Percentiles rank a stretch among this genome's conserved stretches.
Conservation (phyloP, 2,113 vertebrate genomes). For the Pseudopipra pipra region DNA sequence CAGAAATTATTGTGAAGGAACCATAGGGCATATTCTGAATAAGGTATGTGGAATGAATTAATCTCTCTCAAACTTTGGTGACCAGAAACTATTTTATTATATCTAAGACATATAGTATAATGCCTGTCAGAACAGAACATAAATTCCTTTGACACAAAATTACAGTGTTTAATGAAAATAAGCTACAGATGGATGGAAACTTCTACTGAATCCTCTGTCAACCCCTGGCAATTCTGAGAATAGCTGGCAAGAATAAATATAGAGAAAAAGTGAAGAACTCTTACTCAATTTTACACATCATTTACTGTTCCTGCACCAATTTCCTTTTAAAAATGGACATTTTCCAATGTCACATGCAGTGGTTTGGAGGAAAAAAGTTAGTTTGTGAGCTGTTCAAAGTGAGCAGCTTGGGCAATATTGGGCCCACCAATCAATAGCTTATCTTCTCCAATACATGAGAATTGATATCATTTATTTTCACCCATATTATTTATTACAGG, state of each 20-base stretch:
- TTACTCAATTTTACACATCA: constrained; percentile 63
- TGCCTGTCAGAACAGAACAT: constrained; percentile 30
- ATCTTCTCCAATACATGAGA: background rate
- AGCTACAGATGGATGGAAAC: constrained; percentile 49
- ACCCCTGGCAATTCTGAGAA: background rate
- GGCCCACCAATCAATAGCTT: background rate
- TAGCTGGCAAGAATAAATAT: constrained; percentile 46
- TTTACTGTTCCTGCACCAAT: constrained; percentile 21
- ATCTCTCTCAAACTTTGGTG: constrained; percentile 10
- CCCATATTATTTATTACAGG: background rate
- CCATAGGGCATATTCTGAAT: background rate
- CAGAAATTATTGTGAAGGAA: background rate
- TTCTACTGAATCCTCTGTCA: constrained; percentile 44
- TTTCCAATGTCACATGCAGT: constrained; percentile 42
- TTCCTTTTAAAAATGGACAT: constrained; percentile 6
- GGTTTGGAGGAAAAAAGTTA: constrained; percentile 31
- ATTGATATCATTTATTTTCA: background rate
- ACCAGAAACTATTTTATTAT: constrained; percentile 49
- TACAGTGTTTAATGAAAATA: constrained; percentile 56
- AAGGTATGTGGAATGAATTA: constrained; percentile 21
- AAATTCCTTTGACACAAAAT: constrained; percentile 58
- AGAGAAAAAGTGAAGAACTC: constrained; percentile 36
- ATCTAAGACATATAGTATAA: background rate
- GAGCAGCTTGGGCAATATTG: background rate
- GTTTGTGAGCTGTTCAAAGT: background rate